Percentiles rank a stretch among this genome's conserved stretches.
Evolutionary conservation across 2,113 vertebrate species (phyloP).

Genomic region (Sciurus niger): DNA sequence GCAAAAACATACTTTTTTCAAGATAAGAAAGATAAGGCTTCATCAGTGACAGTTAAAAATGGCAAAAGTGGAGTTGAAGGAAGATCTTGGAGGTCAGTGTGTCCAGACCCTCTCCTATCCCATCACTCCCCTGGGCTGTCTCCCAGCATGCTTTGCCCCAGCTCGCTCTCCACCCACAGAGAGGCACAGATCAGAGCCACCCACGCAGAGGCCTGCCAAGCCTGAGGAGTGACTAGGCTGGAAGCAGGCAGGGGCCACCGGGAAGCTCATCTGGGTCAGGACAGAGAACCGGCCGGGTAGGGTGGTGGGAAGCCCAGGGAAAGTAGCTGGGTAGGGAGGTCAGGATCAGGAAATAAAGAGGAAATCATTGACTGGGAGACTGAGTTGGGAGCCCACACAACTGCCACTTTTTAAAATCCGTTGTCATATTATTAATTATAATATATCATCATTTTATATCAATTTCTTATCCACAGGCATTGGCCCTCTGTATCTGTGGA

Average conservation of each 20-base stretch:
- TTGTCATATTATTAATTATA: neutral
- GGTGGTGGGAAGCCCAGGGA: neutral
- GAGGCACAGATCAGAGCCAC: neutral
- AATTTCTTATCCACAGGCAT: no score
- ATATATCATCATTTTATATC: neutral
- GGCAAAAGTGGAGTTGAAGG: neutral
- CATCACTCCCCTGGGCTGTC: no score
- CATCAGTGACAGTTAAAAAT: no score
- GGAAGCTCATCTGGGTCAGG: neutral
- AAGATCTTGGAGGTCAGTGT: neutral
- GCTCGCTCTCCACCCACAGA: neutral
- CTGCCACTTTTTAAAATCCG: neutral
- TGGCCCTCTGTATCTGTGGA: neutral
- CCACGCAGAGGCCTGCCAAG: no score
- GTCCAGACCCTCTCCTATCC: fast-evolving
- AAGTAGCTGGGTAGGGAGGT: neutral
- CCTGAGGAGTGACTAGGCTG: neutral
- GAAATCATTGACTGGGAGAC: no score
- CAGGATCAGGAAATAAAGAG: neutral
- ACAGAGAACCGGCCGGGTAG: neutral
- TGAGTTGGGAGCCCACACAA: no score
- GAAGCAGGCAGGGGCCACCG: fast-evolving
- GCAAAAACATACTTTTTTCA: neutral
- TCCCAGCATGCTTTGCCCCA: neutral
- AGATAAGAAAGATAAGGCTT: neutral